Percentiles rank a stretch among this genome's conserved stretches.
Conservation (phyloP, 2,113 vertebrate genomes). For the Spea multiplicata region DNA sequence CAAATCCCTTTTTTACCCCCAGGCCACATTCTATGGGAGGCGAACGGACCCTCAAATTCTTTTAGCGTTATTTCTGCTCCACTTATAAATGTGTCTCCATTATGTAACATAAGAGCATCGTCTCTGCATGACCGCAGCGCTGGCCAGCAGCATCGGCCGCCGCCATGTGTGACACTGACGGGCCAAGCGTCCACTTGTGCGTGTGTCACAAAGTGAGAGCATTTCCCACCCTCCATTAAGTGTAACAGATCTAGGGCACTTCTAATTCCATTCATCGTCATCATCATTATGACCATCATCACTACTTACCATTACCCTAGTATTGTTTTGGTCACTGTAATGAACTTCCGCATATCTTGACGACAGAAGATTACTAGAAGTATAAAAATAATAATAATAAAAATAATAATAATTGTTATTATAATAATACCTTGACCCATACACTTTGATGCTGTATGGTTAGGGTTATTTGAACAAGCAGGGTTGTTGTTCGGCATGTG, state of each 20-base stretch:
- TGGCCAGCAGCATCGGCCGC: background rate
- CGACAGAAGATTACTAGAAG: constrained; percentile 34
- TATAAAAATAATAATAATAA: background rate
- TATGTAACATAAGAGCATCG: background rate
- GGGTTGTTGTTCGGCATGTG: too few relatives aligned
- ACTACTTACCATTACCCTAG: constrained; percentile 27
- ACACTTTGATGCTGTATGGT: too few relatives aligned
- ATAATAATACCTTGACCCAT: too few relatives aligned
- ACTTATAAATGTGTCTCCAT: background rate
- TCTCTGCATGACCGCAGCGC: background rate
- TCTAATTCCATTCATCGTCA: too few relatives aligned
- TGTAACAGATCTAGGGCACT: background rate
- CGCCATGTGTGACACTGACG: background rate
- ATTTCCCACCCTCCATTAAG: background rate
- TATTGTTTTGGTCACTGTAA: constrained; percentile 19
- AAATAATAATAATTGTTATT: too few relatives aligned
- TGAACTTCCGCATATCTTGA: constrained; percentile 34
- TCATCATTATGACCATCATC: background rate
- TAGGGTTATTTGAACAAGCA: too few relatives aligned
- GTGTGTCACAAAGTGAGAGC: background rate
- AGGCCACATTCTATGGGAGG: background rate
- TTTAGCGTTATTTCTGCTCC: constrained; percentile 6
- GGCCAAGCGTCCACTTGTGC: background rate
- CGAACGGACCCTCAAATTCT: background rate
- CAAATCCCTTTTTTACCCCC: background rate